phyloP scores from a whole-genome alignment of 2,888 invertebrate genomes.

The Apantesis nais region DNA sequence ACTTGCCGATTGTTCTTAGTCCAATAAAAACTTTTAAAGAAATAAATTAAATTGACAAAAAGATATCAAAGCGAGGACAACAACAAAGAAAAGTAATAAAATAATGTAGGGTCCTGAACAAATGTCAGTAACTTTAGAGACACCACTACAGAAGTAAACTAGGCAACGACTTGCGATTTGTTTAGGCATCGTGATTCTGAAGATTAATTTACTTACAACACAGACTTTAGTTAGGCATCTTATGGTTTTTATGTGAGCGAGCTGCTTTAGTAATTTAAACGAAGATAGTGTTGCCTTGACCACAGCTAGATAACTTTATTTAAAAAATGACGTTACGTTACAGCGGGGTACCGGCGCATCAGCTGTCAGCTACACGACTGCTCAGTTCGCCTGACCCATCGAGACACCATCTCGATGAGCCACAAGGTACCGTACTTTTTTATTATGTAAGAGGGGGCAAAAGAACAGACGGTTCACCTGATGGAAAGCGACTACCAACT shows the following conservation, averaged over 20 bases:
- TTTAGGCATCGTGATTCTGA: too few species aligned
- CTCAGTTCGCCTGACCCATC: slow-evolving; percentile 94
- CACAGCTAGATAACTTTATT: too few species aligned
- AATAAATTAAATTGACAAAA: background rate
- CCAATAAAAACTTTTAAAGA: background rate
- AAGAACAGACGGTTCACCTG: too few species aligned
- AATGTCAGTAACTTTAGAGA: background rate
- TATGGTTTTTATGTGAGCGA: too few species aligned
- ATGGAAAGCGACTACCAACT: too few species aligned
- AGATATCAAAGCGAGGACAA: background rate
- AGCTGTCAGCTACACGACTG: slow-evolving; percentile 93
- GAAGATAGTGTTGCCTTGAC: too few species aligned
- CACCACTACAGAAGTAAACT: background rate
- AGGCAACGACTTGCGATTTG: background rate
- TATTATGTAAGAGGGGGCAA: too few species aligned
- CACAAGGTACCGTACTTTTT: slow-evolving; percentile 80
- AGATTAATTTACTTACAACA: background rate
- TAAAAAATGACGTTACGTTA: background rate
- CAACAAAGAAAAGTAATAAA: too few species aligned
- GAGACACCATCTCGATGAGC: slow-evolving; percentile 90
- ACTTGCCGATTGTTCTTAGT: background rate
- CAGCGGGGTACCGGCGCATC: slow-evolving; percentile 92
- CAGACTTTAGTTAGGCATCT: background rate
- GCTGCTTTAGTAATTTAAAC: background rate
- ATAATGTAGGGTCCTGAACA: background rate